Evolutionary conservation across 2,888 invertebrate species (phyloP).

Genomic region (Proisotoma minuta): DNA sequence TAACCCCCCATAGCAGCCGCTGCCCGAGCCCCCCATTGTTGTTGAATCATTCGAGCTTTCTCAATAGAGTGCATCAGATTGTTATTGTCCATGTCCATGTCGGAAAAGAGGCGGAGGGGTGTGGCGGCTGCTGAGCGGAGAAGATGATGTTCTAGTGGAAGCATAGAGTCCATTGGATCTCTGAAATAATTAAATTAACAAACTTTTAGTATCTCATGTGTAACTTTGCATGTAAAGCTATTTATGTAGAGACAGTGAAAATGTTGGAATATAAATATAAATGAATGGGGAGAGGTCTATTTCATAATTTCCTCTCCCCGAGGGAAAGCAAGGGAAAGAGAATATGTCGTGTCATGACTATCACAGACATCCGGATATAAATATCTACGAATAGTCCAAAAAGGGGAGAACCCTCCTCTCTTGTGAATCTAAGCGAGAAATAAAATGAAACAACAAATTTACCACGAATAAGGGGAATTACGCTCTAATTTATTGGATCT

Average conservation of each 20-base stretch:
- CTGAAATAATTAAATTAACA: slow-evolving; percentile 48
- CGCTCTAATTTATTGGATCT: slow-evolving; percentile 10
- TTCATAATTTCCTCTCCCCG: too few species aligned
- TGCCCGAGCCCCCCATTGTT: slow-evolving; percentile 42
- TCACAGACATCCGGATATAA: not conserved
- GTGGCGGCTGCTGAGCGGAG: slow-evolving; percentile 55
- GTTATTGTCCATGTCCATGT: slow-evolving; percentile 57
- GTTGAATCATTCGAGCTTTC: slow-evolving; percentile 51
- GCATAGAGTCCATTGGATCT: slow-evolving; percentile 67
- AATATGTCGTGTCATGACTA: too few species aligned
- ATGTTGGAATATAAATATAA: slow-evolving; percentile 3
- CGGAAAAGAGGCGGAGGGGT: slow-evolving; percentile 58
- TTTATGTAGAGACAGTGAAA: too few species aligned
- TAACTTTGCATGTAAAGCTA: slow-evolving; percentile 4
- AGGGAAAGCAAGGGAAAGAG: slow-evolving; percentile 4
- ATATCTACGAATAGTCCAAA: not conserved
- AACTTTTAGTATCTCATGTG: slow-evolving; percentile 10
- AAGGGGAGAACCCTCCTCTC: not conserved
- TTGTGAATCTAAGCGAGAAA: slow-evolving; percentile 5
- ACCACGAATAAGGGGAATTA: slow-evolving; percentile 11
- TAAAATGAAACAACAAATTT: slow-evolving; percentile 5
- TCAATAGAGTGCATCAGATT: slow-evolving; percentile 57
- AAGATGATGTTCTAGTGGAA: slow-evolving; percentile 69
- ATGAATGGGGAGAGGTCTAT: too few species aligned
- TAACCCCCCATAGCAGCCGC: slow-evolving; percentile 19